phyloP scores from a whole-genome alignment of 2,888 invertebrate genomes.

The Parapristionchus giblindavisi region DNA sequence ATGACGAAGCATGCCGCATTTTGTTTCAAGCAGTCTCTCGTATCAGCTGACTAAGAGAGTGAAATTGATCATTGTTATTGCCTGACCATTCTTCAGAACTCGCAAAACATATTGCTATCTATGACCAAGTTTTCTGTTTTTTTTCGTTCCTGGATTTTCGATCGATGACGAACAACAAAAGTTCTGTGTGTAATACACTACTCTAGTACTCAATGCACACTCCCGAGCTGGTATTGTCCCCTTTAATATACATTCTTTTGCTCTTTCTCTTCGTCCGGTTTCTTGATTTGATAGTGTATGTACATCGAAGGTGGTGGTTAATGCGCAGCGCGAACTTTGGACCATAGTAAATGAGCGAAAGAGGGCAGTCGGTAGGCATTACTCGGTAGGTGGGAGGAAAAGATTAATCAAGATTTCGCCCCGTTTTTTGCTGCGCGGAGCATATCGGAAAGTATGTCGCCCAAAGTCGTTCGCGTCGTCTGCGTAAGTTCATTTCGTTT shows the following conservation, averaged over 20 bases:
- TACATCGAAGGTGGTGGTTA: not conserved
- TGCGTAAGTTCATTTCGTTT: constrained; percentile 18
- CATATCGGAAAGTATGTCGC: constrained; percentile 33
- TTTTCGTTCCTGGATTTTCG: not conserved
- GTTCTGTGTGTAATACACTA: not conserved
- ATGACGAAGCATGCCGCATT: not conserved
- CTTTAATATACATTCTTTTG: not conserved
- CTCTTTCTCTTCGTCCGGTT: not conserved
- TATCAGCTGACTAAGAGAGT: constrained; percentile 26
- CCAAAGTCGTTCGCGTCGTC: constrained; percentile 19
- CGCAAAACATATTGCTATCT: constrained; percentile 20
- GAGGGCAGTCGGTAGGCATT: constrained; percentile 12
- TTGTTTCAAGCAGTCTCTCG: not conserved
- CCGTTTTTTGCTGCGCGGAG: too few species aligned
- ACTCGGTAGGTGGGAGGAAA: not conserved
- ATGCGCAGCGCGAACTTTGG: constrained; percentile 21
- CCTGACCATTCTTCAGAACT: constrained; percentile 1
- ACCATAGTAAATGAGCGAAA: not conserved
- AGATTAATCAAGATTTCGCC: too few species aligned
- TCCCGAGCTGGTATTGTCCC: not conserved
- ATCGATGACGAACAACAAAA: too few species aligned
- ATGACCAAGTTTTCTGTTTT: constrained; percentile 1
- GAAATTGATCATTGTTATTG: not conserved
- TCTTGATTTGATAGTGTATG: constrained; percentile 15
- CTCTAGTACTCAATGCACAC: not conserved